Evolutionary conservation across 2,113 vertebrate species (phyloP), one percentile per base, ranked within the genome.

Genomic region (Hydrolagus affinis): DNA sequence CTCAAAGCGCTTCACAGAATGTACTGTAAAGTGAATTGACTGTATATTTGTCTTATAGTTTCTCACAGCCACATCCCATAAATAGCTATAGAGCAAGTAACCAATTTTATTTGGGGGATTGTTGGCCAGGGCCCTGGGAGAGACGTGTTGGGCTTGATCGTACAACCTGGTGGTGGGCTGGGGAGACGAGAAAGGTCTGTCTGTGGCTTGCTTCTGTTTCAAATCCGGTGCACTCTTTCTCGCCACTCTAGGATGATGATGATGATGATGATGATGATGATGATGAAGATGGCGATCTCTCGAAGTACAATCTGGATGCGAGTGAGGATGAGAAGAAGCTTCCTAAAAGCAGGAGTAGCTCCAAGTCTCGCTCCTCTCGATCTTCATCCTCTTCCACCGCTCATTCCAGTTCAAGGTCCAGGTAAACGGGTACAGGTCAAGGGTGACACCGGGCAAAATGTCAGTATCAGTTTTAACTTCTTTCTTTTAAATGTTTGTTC

Each of bases 341-440:
- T 87, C 0, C 90, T 62, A 90, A 91, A 87, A 92, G 94, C 90
- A 93, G 93, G 88, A 97, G 96, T 89, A 94, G 87, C n/a, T 97
- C 94, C 85, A 93, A 94, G 87, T 94, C 98, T 1, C 95, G 92
- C 60, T 99, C 97, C n/a, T 97, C 96, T 7, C 94, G 92, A 75
- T 97, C 97, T 73, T 96, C 95, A 87, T 96, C 95, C n/a, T 94
- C 91, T 90, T 96, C 94, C 86, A 94, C 95, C 89, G 98, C 96
- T 90, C 96, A 95, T 89, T 98, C 97, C 91, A 97, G 96, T 93
- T 98, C 97, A 91, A 97, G 96, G 97, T 99, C 97, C 97, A 99
- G 98, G 98, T 98, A 98, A 99, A 99, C 95, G 97, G 96, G 96
- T 97, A 95, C 97, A 98, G 96, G 96, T 97, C 97, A 95, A 97